These are phyloP conservation scores for Danio tinwini DNA, from an alignment of 2,797 vertebrate genomes.

Conservation along the genomic window DNA sequence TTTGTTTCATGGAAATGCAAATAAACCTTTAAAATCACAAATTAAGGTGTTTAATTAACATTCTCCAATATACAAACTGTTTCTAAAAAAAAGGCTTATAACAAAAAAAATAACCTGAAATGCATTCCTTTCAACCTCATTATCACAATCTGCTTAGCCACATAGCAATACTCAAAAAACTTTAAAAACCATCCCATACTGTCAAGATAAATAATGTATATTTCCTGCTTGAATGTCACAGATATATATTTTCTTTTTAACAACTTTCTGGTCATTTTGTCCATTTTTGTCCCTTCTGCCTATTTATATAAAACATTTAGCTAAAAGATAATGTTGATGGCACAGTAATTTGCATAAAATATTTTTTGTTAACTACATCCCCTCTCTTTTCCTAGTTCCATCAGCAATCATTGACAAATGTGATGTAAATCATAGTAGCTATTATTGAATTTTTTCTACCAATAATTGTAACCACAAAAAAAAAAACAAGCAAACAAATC, in stretches of 20 bases:
- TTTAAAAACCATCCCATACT: background rate
- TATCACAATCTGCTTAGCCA: background rate
- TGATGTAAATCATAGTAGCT: background rate
- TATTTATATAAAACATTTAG: background rate
- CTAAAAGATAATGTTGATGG: background rate
- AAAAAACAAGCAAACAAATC: background rate
- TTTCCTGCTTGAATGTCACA: conserved; percentile 66
- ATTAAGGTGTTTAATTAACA: conserved; percentile 9
- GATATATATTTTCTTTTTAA: conserved; percentile 57
- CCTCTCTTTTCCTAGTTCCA: background rate
- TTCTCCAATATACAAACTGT: conserved; percentile 18
- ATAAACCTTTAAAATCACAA: background rate
- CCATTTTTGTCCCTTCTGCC: background rate
- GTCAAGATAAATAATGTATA: conserved; percentile 83
- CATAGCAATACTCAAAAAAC: background rate
- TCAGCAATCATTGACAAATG: background rate
- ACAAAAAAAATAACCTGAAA: background rate
- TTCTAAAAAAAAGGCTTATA: background rate
- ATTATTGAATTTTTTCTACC: background rate
- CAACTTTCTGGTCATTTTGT: background rate
- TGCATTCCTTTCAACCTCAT: background rate
- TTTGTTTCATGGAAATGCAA: conserved; percentile 18
- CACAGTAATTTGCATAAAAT: background rate
- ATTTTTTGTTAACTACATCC: background rate
- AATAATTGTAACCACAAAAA: background rate